Evolutionary conservation across 2,797 vertebrate species (phyloP), one percentile per base, ranked within the genome.

Genomic region (Hafferia zeledoni): DNA sequence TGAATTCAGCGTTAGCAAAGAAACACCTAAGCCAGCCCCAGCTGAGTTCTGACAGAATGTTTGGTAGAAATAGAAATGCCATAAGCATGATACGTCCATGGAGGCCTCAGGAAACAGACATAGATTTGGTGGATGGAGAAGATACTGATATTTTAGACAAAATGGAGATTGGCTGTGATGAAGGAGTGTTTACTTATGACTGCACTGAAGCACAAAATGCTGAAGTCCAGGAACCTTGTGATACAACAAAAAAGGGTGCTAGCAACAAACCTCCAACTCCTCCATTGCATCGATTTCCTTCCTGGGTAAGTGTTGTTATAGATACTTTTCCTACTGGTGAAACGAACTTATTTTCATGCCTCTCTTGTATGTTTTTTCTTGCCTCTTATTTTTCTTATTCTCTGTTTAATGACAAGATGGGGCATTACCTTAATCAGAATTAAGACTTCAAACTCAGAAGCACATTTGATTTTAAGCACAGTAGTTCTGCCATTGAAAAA

Each of bases 11-110:
- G 0, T 92, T 99, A 83, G 98, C 98, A 33, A 99, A 99, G 96
- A 99, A 99, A 86, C 99, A 99, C 91, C 97, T 99, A 47, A 99
- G 99, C 96, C 99, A 99, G 97, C 99, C 99, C 3, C 98, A 98
- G 12, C 91, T 98, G 95, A 98, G 98, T 95, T 98, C 98, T 1
- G 99, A 99, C 92, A 97, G 96, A 6, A 89, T 98, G n/a, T 98
- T 98, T 61, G 98, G 99, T 24, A 98, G 97, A 35, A 99, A 98
- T 2, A 98, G 99, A 57, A 99, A 99, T 43, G 99, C 99, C 31
- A 99, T 99, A 90, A 99, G 99, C 97, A 99, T 99, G 99, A 98
- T 99, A 70, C 98, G 99, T 19, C 99, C 98, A 0, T 98, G 98
- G 76, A 98, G 97, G 60, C 98, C 98, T 4, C 98, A 99, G 95